Evolutionary conservation across 2,888 invertebrate species (phyloP).

Genomic region (Idaea straminata): DNA sequence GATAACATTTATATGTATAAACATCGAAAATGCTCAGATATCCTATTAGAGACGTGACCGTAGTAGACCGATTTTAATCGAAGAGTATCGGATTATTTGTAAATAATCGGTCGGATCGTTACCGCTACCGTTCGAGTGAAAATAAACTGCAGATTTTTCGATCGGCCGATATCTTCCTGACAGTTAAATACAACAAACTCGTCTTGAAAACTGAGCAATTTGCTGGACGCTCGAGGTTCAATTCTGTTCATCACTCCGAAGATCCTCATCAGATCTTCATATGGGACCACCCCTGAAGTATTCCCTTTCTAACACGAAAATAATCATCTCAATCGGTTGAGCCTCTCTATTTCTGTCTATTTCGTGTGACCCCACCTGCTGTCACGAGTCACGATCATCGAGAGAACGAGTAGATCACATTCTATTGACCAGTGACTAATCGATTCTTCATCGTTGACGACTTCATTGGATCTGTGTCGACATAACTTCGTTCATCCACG

Average conservation of each 20-base stretch:
- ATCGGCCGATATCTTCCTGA: background rate
- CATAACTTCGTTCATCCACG: conserved; percentile 39
- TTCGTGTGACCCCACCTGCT: conserved; percentile 54
- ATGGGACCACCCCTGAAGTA: no score
- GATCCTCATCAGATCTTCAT: no score
- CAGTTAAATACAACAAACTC: background rate
- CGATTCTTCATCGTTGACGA: conserved; percentile 65
- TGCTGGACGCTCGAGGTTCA: no score
- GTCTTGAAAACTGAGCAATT: no score
- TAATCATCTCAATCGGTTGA: no score
- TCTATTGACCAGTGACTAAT: conserved; percentile 65
- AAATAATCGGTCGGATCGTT: conserved; percentile 65
- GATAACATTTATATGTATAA: background rate
- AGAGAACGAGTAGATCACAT: conserved; percentile 64
- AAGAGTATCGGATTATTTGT: conserved; percentile 60
- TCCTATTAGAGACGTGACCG: conserved; percentile 61
- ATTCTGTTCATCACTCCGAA: no score
- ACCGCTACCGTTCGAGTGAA: conserved; percentile 47
- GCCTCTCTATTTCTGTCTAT: background rate
- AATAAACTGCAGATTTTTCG: background rate
- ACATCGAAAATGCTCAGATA: conserved; percentile 30
- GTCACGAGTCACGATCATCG: conserved; percentile 36
- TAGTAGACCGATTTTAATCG: conserved; percentile 38
- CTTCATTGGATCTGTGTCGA: conserved; percentile 64
- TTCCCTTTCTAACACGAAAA: no score